Evolutionary conservation across 2,113 vertebrate genomes (phyloP), one percentile per base, ranked within the genome.

Genomic region (Epinephelus lanceolatus): DNA sequence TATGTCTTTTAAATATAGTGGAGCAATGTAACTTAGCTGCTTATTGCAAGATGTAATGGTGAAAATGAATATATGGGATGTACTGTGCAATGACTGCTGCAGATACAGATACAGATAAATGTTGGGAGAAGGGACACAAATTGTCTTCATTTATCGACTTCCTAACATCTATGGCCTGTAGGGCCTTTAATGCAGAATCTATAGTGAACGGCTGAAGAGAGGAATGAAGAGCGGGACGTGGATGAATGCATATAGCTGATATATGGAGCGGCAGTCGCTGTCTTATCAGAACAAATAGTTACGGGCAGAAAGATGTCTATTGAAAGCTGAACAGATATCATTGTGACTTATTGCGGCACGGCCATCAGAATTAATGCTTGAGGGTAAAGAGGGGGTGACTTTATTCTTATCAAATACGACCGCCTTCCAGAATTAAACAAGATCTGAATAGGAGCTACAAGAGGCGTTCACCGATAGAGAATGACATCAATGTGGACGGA

Each of bases 281-380:
- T 81, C 77, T 88, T 84, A 74, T 87, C 74, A 65, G 78, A 70
- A 70, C 49, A 78, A 81, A 84, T 53, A 62, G 51, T 78, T 42
- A 5, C 3, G 2, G 33, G 73, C 33, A 60, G 52, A 59, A 55
- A 72, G 59, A 81, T 77, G 55, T 77, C 23, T 23, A 18, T 45
- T 73, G 67, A 77, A 69, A 69, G 68, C 55, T 73, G 27, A 76
- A 45, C n/a, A 56, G 61, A 57, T 81, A 81, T 60, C 51, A 74
- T 66, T 74, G 11, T 73, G 69, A 78, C 57, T 68, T 71, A 53
- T 21, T 23, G n/a, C 53, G 49, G n/a, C 68, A 42, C 23, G 13
- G 55, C 71, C 40, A 52, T 74, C 77, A 40, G 42, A 45, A 61
- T 73, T 4, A 71, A 71, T 25, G 67, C 56, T 60, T 7, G 49